Percentiles rank a stretch among this genome's conserved stretches.
Evolutionary conservation across 2,797 vertebrate species (phyloP).

Genomic region (Crenuchus spilurus): DNA sequence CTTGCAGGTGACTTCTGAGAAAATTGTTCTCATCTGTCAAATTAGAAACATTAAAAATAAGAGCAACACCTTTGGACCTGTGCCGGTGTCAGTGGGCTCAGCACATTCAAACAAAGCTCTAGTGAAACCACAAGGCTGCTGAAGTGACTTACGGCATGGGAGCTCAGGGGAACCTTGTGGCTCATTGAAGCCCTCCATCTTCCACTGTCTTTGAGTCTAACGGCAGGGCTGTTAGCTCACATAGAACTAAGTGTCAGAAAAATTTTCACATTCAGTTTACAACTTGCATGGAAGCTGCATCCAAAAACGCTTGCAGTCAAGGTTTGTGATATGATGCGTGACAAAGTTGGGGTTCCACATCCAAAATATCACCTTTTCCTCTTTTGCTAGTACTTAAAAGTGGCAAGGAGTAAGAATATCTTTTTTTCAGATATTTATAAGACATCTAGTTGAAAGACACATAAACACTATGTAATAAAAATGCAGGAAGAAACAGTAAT

Average conservation of each 20-base stretch:
- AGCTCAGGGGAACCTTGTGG: background rate
- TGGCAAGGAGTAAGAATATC: background rate
- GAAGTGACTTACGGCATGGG: background rate
- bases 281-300: too few species aligned
- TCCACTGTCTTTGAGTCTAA: background rate
- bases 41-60: constrained; percentile 52
- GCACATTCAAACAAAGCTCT: background rate
- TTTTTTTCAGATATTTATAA: background rate
- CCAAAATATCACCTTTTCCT: background rate
- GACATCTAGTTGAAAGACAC: background rate
- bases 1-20: constrained; percentile 48
- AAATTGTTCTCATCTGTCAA: constrained; percentile 46
- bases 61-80: constrained; percentile 37
- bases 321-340: background rate
- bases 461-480: background rate
- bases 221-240: background rate
- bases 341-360: background rate
- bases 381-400: background rate
- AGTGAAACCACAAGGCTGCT: constrained; percentile 12
- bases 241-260: background rate
- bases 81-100: constrained; percentile 13
- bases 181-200: background rate
- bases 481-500: background rate
- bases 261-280: background rate
- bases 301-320: background rate